Conservation (phyloP, 2,797 vertebrate genomes). For the Glossophaga mutica region DNA sequence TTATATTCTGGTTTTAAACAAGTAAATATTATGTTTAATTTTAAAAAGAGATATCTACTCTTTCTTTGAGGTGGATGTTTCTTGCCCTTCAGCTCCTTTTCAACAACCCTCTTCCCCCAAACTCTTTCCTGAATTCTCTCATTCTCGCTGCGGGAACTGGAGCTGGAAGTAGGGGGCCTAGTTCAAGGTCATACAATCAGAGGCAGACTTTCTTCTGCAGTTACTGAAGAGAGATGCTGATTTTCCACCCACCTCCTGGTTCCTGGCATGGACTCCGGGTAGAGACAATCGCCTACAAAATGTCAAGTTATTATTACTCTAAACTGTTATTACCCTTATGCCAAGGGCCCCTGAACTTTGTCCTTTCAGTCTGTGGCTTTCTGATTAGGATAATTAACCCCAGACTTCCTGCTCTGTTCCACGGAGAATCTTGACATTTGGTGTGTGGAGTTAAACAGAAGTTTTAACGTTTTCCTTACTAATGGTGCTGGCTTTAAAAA, state of each 20-base stretch:
- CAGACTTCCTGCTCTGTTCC: constrained; percentile 13
- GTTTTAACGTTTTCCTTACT: constrained; percentile 55
- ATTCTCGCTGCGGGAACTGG: background rate
- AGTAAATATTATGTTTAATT: background rate
- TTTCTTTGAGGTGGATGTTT: background rate
- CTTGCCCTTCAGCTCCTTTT: background rate
- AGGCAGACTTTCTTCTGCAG: background rate
- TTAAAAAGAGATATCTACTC: background rate
- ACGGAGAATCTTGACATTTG: constrained; percentile 25
- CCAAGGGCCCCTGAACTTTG: constrained; percentile 23
- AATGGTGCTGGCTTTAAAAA: constrained; percentile 35
- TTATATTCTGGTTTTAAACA: background rate
- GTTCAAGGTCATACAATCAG: background rate
- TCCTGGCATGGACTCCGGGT: background rate
- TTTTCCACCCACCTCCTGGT: background rate
- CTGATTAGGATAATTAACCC: constrained; percentile 49
- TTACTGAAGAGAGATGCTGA: background rate
- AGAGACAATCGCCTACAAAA: constrained; percentile 47
- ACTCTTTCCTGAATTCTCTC: background rate
- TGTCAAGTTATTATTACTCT: constrained; percentile 61
- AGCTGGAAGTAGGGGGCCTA: background rate
- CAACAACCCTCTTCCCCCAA: background rate
- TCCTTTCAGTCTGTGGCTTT: background rate
- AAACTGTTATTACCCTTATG: background rate
- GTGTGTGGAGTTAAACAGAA: constrained; percentile 14